These are phyloP conservation scores for Tribolium madens DNA, from an alignment of 1,140 invertebrate species.

Conservation along the genomic window DNA sequence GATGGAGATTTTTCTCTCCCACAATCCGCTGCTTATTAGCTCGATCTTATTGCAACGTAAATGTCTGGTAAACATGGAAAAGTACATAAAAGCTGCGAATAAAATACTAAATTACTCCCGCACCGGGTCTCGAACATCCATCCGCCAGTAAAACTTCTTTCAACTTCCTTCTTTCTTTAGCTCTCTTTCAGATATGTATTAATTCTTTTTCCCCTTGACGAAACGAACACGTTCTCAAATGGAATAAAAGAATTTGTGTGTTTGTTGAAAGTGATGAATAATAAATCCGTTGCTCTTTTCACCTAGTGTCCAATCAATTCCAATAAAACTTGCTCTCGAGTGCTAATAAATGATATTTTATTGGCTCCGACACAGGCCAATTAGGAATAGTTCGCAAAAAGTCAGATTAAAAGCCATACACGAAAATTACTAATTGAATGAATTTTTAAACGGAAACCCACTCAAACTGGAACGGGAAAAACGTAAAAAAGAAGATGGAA, in stretches of 20 bases:
- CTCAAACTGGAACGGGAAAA: not conserved
- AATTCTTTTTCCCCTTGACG: not conserved
- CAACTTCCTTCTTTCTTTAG: not conserved
- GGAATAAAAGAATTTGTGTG: not conserved
- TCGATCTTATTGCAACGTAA: constrained; percentile 6
- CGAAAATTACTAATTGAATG: no score
- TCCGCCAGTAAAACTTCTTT: constrained; percentile 15
- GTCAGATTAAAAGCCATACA: no score
- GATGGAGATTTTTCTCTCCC: not conserved
- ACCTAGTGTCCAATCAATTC: not conserved
- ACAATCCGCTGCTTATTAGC: not conserved
- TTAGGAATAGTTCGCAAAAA: not conserved
- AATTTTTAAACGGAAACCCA: not conserved
- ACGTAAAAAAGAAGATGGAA: not conserved
- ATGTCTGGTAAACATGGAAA: constrained; percentile 22
- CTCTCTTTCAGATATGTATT: not conserved
- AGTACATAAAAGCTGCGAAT: constrained; percentile 17
- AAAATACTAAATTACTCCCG: constrained; percentile 15
- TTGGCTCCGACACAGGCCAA: not conserved
- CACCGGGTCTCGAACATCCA: not conserved
- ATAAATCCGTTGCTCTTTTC: constrained; percentile 3
- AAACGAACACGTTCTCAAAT: not conserved
- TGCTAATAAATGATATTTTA: not conserved
- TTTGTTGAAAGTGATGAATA: constrained; percentile 17
- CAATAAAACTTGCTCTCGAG: not conserved